Evolutionary conservation across 2,888 invertebrate genomes (phyloP).

Genomic region (Podotricha telesiphe): DNA sequence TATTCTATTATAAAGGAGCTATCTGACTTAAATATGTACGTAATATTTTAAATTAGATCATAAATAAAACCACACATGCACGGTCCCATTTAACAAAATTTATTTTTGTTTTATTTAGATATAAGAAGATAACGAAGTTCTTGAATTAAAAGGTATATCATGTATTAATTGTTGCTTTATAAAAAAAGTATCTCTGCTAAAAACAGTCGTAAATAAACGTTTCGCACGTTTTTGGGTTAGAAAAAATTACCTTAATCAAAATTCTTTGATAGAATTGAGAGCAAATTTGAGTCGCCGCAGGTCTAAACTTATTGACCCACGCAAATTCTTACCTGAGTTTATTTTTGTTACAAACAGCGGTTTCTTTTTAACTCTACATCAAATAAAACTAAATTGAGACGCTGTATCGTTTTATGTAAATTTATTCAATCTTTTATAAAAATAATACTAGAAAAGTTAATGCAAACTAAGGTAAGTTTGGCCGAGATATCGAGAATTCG

Average conservation of each 20-base stretch:
- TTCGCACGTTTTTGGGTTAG: conserved; percentile 13
- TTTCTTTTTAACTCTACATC: conserved; percentile 51
- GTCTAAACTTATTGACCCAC: conserved; percentile 63
- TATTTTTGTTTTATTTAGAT: not conserved
- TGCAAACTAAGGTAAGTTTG: not conserved
- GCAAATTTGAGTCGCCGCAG: conserved; percentile 61
- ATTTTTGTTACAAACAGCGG: conserved; percentile 66
- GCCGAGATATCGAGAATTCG: not conserved
- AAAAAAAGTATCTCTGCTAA: conserved; percentile 7
- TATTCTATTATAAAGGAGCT: not conserved
- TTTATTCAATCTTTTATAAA: not conserved
- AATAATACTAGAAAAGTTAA: conserved; percentile 10
- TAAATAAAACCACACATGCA: not conserved
- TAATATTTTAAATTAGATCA: not conserved
- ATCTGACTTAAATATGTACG: not conserved
- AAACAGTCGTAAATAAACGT: conserved; percentile 34
- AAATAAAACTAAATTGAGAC: conserved; percentile 49
- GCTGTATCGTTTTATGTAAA: conserved; percentile 49
- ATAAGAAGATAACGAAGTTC: conserved; percentile 2
- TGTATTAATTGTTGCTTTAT: conserved; percentile 13
- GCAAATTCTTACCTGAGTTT: conserved; percentile 72
- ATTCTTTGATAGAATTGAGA: conserved; percentile 63
- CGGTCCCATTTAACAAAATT: not conserved
- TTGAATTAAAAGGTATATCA: conserved; percentile 14
- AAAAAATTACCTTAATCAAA: conserved; percentile 52